Base-by-base conservation (phyloP, 2,888 invertebrate genomes). In the Netelia fuscicornis region DNA sequence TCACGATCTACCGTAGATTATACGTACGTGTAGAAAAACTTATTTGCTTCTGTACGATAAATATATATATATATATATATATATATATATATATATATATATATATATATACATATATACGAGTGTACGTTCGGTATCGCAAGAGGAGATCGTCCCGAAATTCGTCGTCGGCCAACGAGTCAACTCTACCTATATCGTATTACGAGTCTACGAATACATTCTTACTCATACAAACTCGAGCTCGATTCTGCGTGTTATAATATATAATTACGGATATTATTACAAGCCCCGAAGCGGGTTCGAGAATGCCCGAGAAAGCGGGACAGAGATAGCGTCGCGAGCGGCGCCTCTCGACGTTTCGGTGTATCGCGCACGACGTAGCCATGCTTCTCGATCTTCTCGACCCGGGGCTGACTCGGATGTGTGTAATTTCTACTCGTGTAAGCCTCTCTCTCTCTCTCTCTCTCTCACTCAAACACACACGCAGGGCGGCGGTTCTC, bases 221-320 rank as follows among this genome's bases (percentile, higher is more conserved):
- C 37, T 23, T 71, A 11, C 56, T 37, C 37, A 37, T 56, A 42
- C 20, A 58, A 2, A 17, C 9, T 48, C 10, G 25, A n/a, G n/a
- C 54, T 60, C 23, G 42, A 56, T 60, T 62, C n/a, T 65, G 48
- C 20, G 64, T 64, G 60, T 65, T 64, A 77, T 77, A 79, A 78
- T 81, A 71, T 80, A 84, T 87, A 87, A 87, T 87, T 86, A 86
- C 44, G 86, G 86, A 86, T 87, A 87, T 87, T 85, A 84, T 87
- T 86, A 83, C 85, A 82, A 70, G 70, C 54, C 70, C 44, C 56
- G 78, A 54, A 81, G 84, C 67, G 10, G 67, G 72, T 67, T 65
- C 70, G 75, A 64, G 77, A 76, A 74, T 76, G 75, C 44, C 37
- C 44, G 13, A 42, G 65, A 30, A 60, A 81, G 79, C 68, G 68